Percentiles rank a stretch among this genome's conserved stretches.
phyloP scores from a whole-genome alignment of 2,888 invertebrate species.

The Halictus ligatus region DNA sequence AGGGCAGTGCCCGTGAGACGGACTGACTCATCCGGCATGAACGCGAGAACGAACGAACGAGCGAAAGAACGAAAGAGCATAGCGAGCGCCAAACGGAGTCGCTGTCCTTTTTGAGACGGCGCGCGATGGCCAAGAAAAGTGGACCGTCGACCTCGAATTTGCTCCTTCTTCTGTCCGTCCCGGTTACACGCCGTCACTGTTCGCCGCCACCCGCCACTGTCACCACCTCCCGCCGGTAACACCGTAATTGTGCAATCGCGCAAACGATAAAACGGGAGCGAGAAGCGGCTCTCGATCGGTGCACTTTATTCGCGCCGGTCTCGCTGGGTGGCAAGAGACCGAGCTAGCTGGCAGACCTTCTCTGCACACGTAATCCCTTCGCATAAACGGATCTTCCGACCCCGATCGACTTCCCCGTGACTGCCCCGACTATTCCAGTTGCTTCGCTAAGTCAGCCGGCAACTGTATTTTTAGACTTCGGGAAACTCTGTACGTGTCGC shows the following conservation, averaged over 20 bases:
- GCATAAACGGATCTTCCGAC: slow-evolving; percentile 28
- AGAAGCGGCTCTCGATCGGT: slow-evolving; percentile 21
- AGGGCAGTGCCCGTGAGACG: slow-evolving; percentile 72
- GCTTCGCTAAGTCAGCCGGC: neutral
- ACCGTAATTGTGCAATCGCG: slow-evolving; percentile 66
- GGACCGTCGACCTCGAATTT: slow-evolving; percentile 72
- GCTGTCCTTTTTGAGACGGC: slow-evolving; percentile 54
- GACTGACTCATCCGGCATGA: slow-evolving; percentile 74
- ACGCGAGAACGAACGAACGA: slow-evolving; percentile 47
- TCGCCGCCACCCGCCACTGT: slow-evolving; percentile 48
- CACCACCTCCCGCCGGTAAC: slow-evolving; percentile 47
- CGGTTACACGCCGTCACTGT: slow-evolving; percentile 32
- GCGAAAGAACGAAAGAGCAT: neutral
- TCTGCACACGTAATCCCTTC: slow-evolving; percentile 45
- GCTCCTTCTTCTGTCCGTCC: slow-evolving; percentile 21
- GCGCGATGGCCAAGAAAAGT: slow-evolving; percentile 66
- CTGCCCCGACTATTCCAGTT: slow-evolving; percentile 5
- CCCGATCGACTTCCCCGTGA: neutral
- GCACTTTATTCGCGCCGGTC: slow-evolving; percentile 41
- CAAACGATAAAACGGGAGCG: slow-evolving; percentile 56
- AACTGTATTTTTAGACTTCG: slow-evolving; percentile 5
- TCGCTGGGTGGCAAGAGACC: slow-evolving; percentile 44
- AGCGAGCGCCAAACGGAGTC: slow-evolving; percentile 20
- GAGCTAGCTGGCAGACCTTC: neutral
- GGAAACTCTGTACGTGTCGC: neutral